Percentiles rank a stretch among this genome's conserved stretches.
Conservation (phyloP, 2,797 vertebrate genomes). For the Sternotherus odoratus region DNA sequence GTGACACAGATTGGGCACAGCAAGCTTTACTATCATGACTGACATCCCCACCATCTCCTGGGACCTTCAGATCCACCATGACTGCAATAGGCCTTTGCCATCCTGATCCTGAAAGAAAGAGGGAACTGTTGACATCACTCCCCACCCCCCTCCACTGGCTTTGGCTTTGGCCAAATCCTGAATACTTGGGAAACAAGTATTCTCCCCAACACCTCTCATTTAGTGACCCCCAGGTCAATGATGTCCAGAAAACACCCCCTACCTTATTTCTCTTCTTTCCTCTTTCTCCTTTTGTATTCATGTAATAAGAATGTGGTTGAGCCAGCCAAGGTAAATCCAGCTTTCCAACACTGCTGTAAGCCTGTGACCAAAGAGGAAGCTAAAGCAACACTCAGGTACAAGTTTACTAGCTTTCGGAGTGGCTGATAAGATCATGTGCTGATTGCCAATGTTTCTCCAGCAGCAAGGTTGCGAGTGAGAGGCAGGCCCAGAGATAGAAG, state of each 20-base stretch:
- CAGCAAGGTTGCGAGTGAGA: neutral
- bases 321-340: neutral
- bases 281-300: neutral
- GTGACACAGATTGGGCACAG: neutral
- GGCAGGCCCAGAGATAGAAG: neutral
- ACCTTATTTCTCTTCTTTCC: neutral
- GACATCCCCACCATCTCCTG: neutral
- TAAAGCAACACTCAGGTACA: neutral
- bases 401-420: neutral
- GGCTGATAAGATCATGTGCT: neutral
- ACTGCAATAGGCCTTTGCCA: neutral
- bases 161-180: neutral
- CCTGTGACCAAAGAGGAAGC: neutral
- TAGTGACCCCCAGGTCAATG: fast-evolving
- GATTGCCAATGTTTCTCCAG: neutral
- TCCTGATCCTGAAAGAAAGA: neutral
- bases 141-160: too few species aligned
- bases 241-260: neutral
- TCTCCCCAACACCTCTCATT: neutral
- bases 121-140: neutral
- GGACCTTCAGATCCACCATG: neutral
- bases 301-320: neutral
- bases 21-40: neutral
- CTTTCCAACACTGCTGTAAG: neutral
- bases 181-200: fast-evolving